These are phyloP conservation scores for Heteromyza rotundicornis DNA, from an alignment of 2,888 invertebrate genomes.

Conservation along the genomic window DNA sequence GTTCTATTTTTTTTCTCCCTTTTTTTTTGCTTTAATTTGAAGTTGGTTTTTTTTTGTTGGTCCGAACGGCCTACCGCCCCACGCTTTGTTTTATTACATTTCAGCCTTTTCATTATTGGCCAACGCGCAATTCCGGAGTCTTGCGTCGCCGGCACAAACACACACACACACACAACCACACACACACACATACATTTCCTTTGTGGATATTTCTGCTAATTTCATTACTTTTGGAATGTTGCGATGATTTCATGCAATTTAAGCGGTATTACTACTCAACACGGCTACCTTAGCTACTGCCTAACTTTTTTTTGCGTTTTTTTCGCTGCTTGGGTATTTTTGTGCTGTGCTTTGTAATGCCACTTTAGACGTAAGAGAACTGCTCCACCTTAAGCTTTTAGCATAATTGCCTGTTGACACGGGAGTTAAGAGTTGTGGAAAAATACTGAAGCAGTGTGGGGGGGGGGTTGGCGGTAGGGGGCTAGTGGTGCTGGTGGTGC, in stretches of 20 bases:
- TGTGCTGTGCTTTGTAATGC: slow-evolving; percentile 11
- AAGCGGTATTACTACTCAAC: slow-evolving; percentile 28
- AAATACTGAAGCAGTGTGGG: neutral
- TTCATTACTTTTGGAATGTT: slow-evolving; percentile 51
- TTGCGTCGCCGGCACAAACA: slow-evolving; percentile 1
- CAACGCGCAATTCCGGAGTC: too few species aligned
- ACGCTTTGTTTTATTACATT: slow-evolving; percentile 2
- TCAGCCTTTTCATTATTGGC: slow-evolving; percentile 23
- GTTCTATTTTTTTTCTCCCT: neutral
- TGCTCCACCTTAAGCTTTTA: slow-evolving; percentile 44
- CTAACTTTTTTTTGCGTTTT: too few species aligned
- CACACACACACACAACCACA: too few species aligned
- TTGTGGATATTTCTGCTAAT: slow-evolving; percentile 41
- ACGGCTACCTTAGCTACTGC: neutral
- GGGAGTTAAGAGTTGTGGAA: slow-evolving; percentile 34
- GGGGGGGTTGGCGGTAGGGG: too few species aligned
- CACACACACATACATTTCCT: slow-evolving; percentile 25
- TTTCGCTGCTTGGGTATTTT: too few species aligned
- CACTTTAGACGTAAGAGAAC: neutral
- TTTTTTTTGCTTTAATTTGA: neutral
- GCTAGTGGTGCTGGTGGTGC: too few species aligned
- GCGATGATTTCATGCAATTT: slow-evolving; percentile 56
- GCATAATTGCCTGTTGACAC: slow-evolving; percentile 57
- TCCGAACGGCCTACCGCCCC: too few species aligned
- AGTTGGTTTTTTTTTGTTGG: neutral